Evolutionary conservation across 2,113 vertebrate species (phyloP).

Genomic region (Crotalus tigris): DNA sequence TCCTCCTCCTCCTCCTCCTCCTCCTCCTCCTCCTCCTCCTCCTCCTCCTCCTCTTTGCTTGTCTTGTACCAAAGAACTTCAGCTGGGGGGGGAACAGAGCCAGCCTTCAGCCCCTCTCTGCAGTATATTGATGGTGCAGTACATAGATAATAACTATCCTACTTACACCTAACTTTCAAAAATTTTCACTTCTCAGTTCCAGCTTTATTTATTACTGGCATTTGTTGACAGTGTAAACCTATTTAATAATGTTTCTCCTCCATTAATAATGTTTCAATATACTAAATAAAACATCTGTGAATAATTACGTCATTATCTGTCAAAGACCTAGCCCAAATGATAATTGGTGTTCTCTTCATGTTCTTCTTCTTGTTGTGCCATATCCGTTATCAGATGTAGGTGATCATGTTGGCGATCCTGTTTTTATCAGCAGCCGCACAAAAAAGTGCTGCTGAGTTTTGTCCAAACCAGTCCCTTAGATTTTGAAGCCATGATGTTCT

Average conservation of each 20-base stretch:
- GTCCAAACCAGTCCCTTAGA: no score
- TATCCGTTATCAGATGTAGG: no score
- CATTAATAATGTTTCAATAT: not conserved
- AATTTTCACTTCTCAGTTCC: not conserved
- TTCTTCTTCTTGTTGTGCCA: not conserved
- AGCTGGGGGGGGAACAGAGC: not conserved
- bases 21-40: not conserved
- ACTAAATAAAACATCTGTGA: not conserved
- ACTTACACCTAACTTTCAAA: not conserved
- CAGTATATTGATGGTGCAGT: not conserved
- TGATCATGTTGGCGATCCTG: no score
- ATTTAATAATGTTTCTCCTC: not conserved
- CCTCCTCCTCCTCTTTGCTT: not conserved
- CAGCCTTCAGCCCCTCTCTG: not conserved
- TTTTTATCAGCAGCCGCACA: no score
- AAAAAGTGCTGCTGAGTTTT: no score
- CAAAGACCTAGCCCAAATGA: not conserved
- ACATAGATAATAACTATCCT: not conserved
- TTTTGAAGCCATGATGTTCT: no score
- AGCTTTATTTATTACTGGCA: not conserved
- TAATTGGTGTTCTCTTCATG: not conserved
- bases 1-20: not conserved
- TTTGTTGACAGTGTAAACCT: not conserved
- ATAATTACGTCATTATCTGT: not conserved
- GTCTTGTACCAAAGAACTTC: not conserved